phyloP scores from a whole-genome alignment of 2,113 vertebrate species.

The Gobio gobio region DNA sequence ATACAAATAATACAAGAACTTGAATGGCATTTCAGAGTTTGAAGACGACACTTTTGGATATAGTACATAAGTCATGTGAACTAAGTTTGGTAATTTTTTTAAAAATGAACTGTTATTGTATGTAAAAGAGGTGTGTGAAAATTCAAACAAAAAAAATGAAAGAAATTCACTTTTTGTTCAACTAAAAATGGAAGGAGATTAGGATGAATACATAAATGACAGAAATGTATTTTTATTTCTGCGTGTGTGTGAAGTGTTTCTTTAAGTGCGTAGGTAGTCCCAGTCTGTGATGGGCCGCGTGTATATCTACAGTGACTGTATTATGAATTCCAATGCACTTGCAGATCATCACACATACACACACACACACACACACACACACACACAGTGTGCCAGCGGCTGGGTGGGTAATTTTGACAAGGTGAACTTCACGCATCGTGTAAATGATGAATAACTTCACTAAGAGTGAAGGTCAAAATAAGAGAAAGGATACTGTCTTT shows the following conservation, averaged over 20 bases:
- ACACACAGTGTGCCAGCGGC: slow-evolving; percentile 50
- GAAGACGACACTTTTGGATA: neutral
- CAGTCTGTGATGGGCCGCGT: neutral
- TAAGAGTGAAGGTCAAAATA: slow-evolving; percentile 33
- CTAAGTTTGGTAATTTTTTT: too few species aligned
- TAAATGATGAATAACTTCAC: slow-evolving; percentile 71
- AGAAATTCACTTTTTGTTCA: neutral
- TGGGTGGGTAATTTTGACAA: slow-evolving; percentile 69
- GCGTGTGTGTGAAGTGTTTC: neutral
- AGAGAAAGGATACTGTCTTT: slow-evolving; percentile 35
- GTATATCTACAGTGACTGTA: slow-evolving; percentile 23
- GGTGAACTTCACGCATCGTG: slow-evolving; percentile 78
- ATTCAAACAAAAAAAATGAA: neutral
- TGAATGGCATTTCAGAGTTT: too few species aligned
- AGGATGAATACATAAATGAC: neutral
- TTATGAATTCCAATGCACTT: slow-evolving; percentile 56
- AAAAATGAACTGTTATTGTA: too few species aligned
- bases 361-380: neutral
- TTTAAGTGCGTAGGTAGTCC: neutral
- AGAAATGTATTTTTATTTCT: neutral
- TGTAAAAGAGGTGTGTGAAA: neutral
- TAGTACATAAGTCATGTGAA: neutral
- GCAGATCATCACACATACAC: neutral
- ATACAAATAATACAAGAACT: neutral
- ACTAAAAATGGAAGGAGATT: neutral